phyloP scores from a whole-genome alignment of 2,888 invertebrate genomes.

The Chalcosyrphus nemorum region DNA sequence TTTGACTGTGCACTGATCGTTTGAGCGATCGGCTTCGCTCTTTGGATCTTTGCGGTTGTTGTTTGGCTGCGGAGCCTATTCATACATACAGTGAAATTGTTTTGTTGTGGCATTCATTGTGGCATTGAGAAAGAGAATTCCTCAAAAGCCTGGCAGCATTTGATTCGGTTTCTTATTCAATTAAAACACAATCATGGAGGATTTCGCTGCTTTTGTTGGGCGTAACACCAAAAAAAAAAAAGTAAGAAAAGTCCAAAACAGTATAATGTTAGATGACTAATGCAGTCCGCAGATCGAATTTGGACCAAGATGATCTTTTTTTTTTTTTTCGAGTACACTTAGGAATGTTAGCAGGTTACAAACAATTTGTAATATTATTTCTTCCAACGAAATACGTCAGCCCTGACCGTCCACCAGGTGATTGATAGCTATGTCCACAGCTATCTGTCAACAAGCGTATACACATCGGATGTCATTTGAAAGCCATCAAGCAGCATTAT shows the following conservation, averaged over 20 bases:
- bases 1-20: conserved; percentile 78
- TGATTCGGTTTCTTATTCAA: conserved; percentile 73
- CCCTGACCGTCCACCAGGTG: conserved; percentile 70
- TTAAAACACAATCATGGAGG: conserved; percentile 72
- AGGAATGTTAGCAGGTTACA: conserved; percentile 54
- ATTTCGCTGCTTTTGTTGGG: conserved; percentile 69
- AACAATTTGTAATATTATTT: conserved; percentile 23
- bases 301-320: conserved; percentile 27
- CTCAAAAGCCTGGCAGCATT: conserved; percentile 71
- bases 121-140: conserved; percentile 69
- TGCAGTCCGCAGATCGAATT: conserved; percentile 45
- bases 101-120: conserved; percentile 81
- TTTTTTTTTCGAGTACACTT: conserved; percentile 12
- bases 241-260: neutral
- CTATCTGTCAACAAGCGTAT: conserved; percentile 80
- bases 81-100: conserved; percentile 74
- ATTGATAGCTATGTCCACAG: conserved; percentile 78
- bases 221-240: conserved; percentile 17
- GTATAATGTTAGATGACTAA: conserved; percentile 34
- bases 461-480: conserved; percentile 72
- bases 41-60: conserved; percentile 73
- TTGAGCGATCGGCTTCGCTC: conserved; percentile 71
- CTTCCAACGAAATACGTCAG: conserved; percentile 61
- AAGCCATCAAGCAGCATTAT: conserved; percentile 73
- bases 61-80: conserved; percentile 62